Percentiles rank a stretch among this genome's conserved stretches.
These are phyloP conservation scores for Oenanthe oenanthe DNA, from an alignment of 2,113 vertebrate species.

Conservation along the genomic window DNA sequence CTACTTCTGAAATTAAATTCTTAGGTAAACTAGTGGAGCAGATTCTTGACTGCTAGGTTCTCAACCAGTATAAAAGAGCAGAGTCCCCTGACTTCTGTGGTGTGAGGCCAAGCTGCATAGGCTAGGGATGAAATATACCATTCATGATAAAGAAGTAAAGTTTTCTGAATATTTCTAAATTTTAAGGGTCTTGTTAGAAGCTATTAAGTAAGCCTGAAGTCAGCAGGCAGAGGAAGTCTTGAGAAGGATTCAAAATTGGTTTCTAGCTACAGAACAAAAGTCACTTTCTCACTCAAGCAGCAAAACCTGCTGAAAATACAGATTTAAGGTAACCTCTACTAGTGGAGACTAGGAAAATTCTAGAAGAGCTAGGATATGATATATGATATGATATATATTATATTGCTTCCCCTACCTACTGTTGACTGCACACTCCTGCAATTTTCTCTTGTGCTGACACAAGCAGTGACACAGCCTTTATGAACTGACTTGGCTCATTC, in stretches of 20 bases:
- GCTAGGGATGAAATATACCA: not conserved
- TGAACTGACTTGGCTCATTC: not conserved
- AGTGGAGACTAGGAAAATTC: not conserved
- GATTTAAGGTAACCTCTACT: not conserved
- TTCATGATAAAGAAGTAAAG: not conserved
- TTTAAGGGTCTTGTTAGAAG: not conserved
- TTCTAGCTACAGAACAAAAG: not conserved
- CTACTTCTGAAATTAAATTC: not conserved
- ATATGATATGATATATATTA: not conserved
- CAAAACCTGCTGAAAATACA: not conserved
- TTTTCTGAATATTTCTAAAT: not conserved
- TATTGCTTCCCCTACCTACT: not conserved
- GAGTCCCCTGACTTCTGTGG: not conserved
- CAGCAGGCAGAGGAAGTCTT: not conserved
- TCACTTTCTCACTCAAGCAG: not conserved
- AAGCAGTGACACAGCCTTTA: not conserved
- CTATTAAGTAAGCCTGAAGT: not conserved
- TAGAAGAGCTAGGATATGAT: not conserved
- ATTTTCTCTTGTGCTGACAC: not conserved
- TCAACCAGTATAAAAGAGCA: not conserved
- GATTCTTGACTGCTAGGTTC: not conserved
- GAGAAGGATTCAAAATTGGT: not conserved
- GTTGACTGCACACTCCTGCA: not conserved
- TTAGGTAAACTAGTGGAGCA: not conserved
- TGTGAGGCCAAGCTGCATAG: not conserved